A percentile compares a stretch with the other conserved stretches of the same genome.
phyloP scores from a whole-genome alignment of 2,113 vertebrate species.

The Spheniscus mendiculus region DNA sequence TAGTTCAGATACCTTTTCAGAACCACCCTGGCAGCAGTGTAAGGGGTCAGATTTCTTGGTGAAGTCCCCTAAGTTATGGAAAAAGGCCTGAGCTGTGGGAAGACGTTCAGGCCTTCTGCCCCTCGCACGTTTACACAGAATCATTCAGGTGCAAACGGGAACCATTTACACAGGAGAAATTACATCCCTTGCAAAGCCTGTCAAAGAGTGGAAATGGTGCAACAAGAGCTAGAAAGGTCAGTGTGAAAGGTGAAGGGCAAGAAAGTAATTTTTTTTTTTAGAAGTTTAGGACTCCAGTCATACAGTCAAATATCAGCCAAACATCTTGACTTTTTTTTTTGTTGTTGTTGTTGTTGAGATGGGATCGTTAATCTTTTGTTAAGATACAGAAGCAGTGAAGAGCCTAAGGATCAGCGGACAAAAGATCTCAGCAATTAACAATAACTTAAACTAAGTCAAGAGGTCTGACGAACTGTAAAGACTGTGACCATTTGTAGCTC shows the following conservation, averaged over 20 bases:
- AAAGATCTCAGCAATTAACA: background rate
- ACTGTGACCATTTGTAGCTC: background rate
- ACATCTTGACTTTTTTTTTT: background rate
- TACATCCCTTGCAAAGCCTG: background rate
- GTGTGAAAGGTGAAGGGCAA: background rate
- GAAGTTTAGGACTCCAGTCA: background rate
- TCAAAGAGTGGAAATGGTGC: background rate
- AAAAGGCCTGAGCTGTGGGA: background rate
- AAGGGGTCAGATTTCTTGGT: background rate
- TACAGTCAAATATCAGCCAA: background rate
- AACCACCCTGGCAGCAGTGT: background rate
- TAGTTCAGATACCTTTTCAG: background rate
- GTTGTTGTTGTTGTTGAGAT: too few relatives aligned
- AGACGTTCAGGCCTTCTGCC: background rate
- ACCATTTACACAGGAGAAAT: background rate
- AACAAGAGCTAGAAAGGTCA: background rate
- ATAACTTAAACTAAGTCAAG: background rate
- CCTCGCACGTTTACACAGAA: background rate
- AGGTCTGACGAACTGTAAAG: background rate
- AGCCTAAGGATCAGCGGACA: background rate
- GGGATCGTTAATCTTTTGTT: background rate
- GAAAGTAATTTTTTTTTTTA: background rate
- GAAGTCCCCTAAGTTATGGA: background rate
- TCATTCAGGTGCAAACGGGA: background rate
- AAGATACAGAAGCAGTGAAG: background rate